Conservation (phyloP, 1,140 invertebrate species). For the Cryptotermes secundus region DNA sequence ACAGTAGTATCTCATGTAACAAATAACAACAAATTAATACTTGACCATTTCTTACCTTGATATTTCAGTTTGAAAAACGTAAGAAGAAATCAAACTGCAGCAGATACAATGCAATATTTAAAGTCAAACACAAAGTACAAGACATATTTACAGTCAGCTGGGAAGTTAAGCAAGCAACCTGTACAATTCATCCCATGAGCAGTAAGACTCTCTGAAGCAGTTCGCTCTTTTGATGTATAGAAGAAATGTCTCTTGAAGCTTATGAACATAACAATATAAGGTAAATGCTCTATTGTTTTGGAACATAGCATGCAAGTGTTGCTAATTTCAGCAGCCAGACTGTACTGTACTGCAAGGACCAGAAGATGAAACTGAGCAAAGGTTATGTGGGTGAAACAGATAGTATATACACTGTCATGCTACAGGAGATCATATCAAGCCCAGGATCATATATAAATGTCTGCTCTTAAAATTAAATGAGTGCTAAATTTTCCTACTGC, state of each 20-base stretch:
- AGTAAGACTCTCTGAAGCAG: neutral
- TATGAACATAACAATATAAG: neutral
- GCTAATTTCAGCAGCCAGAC: neutral
- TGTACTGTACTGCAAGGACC: neutral
- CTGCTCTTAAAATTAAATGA: neutral
- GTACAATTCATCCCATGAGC: neutral
- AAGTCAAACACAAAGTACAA: too few relatives aligned
- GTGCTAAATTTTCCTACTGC: neutral
- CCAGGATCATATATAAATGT: neutral
- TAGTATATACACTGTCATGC: neutral
- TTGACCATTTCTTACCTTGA: too few relatives aligned
- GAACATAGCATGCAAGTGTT: neutral
- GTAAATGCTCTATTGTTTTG: neutral
- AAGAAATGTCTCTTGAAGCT: neutral
- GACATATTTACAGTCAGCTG: too few relatives aligned
- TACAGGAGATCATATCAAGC: neutral
- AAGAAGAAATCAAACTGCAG: too few relatives aligned
- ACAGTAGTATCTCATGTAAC: neutral
- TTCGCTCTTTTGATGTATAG: neutral
- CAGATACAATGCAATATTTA: too few relatives aligned
- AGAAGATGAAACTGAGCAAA: neutral
- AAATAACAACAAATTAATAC: too few relatives aligned
- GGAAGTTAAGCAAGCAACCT: neutral
- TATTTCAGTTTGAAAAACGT: too few relatives aligned
- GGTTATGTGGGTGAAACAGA: neutral